Conservation (phyloP, 2,113 vertebrate species). For the Callionymus lyra region DNA sequence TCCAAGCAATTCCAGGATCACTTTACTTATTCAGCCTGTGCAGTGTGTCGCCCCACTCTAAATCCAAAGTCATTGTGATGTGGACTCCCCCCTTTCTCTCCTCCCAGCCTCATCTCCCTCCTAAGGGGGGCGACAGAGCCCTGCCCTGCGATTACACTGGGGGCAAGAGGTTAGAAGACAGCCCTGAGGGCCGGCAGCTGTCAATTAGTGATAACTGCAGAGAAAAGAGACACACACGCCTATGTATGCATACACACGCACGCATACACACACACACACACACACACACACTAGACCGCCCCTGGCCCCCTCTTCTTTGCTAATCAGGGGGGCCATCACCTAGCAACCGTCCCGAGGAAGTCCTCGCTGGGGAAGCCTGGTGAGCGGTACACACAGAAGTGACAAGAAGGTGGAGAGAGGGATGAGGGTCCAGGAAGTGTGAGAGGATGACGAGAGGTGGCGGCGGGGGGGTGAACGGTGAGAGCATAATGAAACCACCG, state of each 20-base stretch:
- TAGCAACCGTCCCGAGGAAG: slow-evolving; percentile 82
- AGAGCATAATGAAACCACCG: slow-evolving; percentile 47
- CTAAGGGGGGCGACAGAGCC: slow-evolving; percentile 72
- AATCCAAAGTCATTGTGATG: slow-evolving; percentile 59
- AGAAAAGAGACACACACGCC: slow-evolving; percentile 51
- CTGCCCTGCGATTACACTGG: slow-evolving; percentile 86
- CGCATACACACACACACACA: slow-evolving; percentile 5
- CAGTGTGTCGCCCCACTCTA: slow-evolving; percentile 35
- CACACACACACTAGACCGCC: slow-evolving; percentile 3
- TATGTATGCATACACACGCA: slow-evolving; percentile 12
- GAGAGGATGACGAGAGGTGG: slow-evolving; percentile 33
- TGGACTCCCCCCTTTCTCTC: slow-evolving; percentile 54
- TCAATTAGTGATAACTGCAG: slow-evolving; percentile 93
- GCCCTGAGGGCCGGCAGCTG: slow-evolving; percentile 94
- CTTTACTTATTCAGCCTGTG: slow-evolving; percentile 44
- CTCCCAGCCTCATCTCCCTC: slow-evolving; percentile 60
- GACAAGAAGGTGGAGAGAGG: slow-evolving; percentile 34
- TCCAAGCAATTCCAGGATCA: slow-evolving; percentile 4
- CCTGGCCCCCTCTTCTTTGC: slow-evolving; percentile 40
- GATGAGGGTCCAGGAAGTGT: slow-evolving; percentile 22
- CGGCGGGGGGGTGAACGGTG: slow-evolving; percentile 37
- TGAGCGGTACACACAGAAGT: slow-evolving; percentile 51
- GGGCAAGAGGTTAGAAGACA: slow-evolving; percentile 88
- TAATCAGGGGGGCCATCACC: slow-evolving; percentile 84
- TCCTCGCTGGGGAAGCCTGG: slow-evolving; percentile 73